Evolutionary conservation across 1,140 invertebrate species (phyloP), one percentile per base, ranked within the genome.

Genomic region (Philopotamus ludificatus): DNA sequence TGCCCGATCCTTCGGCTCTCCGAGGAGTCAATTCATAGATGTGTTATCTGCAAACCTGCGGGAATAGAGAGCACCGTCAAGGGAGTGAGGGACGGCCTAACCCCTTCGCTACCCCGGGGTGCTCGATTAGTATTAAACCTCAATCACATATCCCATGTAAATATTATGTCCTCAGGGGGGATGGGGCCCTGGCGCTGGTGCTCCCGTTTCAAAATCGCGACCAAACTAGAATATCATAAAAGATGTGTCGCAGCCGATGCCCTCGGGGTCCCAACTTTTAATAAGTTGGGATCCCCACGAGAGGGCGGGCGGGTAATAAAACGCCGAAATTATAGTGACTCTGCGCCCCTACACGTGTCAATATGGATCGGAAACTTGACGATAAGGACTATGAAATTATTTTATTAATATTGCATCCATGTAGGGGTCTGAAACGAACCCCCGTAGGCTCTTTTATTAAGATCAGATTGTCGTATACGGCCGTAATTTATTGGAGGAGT

Each of bases 111-210:
- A 47, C 45, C 45, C 45, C 4, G 16, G 45, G 45, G 60, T 62
- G 41, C 49, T 53, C 60, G 60, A 62, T 62, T 62, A 62, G 60
- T 53, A 62, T 28, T 68, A 62, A 65, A 68, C 63, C 67, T 65
- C 67, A 68, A 68, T 68, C 67, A 65, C 62, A 68, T 62, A 68
- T 65, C 62, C 63, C 39, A 54, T 59, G 61, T 63, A 67, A 64
- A 64, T 68, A 61, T 61, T 50, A 65, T 60, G 51, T 25, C 58
- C 51, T 28, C n/a, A 16, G 42, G 51, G 26, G 51, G 23, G 44
- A 21, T 18, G n/a, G n/a, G 39, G n/a, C 28, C 18, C 15, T 39
- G 21, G 26, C 26, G 22, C 53, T n/a, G 9, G 53, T 12, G 20
- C 28, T 18, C 23, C 28, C 22, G 50, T 15, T 12, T 53, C 50